Evolutionary conservation across 2,888 invertebrate species (phyloP).

Genomic region (Chouioia cunea): DNA sequence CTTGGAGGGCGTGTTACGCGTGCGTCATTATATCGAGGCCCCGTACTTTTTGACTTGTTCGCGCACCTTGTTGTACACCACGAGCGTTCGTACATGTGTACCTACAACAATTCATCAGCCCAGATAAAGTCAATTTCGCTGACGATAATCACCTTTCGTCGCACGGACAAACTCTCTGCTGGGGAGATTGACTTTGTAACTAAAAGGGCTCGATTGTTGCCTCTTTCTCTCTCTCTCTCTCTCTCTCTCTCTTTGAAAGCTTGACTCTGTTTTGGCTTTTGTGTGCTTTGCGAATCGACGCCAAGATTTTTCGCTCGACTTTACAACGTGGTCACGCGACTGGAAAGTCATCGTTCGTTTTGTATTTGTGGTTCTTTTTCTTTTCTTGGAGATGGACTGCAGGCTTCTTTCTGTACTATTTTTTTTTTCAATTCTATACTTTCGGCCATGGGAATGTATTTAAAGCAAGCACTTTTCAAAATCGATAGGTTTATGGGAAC

Average conservation of each 20-base stretch:
- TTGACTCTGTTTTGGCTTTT: slow-evolving; percentile 29
- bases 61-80: too few relatives aligned
- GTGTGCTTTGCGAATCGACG: not conserved
- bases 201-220: not conserved
- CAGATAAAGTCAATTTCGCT: slow-evolving; percentile 41
- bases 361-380: not conserved
- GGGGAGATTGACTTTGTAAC: not conserved
- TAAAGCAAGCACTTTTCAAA: too few relatives aligned
- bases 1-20: slow-evolving; percentile 52
- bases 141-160: slow-evolving; percentile 13
- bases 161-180: not conserved
- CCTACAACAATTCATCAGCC: not conserved
- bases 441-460: not conserved
- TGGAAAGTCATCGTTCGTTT: slow-evolving; percentile 37
- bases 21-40: slow-evolving; percentile 54
- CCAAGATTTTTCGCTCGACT: slow-evolving; percentile 18
- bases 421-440: not conserved
- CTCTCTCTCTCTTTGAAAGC: not conserved
- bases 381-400: not conserved
- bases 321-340: slow-evolving; percentile 33
- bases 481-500: too few relatives aligned
- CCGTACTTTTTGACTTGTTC: not conserved
- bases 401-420: not conserved
- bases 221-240: slow-evolving; percentile 3
- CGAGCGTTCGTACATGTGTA: not conserved